Evolutionary conservation across 2,113 vertebrate genomes (phyloP), one percentile per base, ranked within the genome.

Genomic region (Perca flavescens): DNA sequence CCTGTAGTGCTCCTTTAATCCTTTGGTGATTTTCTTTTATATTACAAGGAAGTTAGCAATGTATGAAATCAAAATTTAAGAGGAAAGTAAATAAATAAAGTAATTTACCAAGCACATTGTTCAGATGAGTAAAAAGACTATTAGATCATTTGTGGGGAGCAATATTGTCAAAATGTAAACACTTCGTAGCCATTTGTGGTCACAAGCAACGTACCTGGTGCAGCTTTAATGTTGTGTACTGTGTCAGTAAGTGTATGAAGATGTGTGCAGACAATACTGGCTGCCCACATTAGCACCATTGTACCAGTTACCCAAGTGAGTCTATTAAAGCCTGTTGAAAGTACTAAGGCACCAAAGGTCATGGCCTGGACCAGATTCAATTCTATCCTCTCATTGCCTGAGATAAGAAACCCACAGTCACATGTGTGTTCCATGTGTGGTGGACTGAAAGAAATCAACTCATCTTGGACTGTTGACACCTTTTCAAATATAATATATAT

Each of bases 311-410:
- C 22, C 52, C 25, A 60, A 19, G 46, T 40, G 69, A 74, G 31
- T 50, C 49, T 71, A 47, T 49, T 64, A 11, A 74, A 50, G 52
- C 43, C 16, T 58, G 43, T 52, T 66, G 60, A 66, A 67, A 74
- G 70, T 25, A 21, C 43, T 17, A 46, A 73, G 64, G 72, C 25
- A 3, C 57, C 25, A 40, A 28, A 64, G 50, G 66, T 71, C 74
- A 72, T 11, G 67, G 65, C 74, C 50, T 62, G 31, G 15, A 61
- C n/a, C 4, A 57, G 17, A 50, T 66, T 49, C 8, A 58, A 34
- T 46, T n/a, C 21, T 57, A 12, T 46, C 10, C 40, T 43, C 6
- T 31, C 65, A 46, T 46, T 53, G 31, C 11, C 31, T 47, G 22
- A 68, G 21, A 77, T 68, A 19, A 36, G 14, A 49, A 67, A 21